Evolutionary conservation across 2,797 vertebrate species (phyloP), one percentile per base, ranked within the genome.

Genomic region (Acipenser ruthenus): DNA sequence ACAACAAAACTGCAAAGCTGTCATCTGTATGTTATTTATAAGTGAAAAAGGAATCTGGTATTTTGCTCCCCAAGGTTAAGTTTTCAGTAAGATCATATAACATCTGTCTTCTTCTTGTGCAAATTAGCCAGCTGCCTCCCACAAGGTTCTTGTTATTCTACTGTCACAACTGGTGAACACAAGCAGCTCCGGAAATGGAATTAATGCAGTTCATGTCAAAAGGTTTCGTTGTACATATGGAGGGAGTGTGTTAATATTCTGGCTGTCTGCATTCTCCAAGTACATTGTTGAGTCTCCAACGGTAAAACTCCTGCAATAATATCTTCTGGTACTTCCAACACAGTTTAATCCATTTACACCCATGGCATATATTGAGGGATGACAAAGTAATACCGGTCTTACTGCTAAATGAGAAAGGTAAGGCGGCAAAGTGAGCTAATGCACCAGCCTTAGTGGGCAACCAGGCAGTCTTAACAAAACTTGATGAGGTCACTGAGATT

Each of bases 221-320:
- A 51, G 63, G 50, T 23, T 49, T 15, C 13, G 63, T 51, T 49
- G 63, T 64, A 64, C 63, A 64, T 50, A 64, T 64, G 63, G 49
- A 52, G 53, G 63, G 63, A 64, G 63, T 64, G 63, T 64, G 63
- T 64, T 64, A 64, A 64, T 64, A 50, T 64, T 64, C 63, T 64
- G 63, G 63, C 63, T 64, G 63, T 64, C 63, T 64, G 63, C 63
- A 23, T 51, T 64, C 63, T 64, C 62, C 37, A 37, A 37, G 37
- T 37, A 4, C 37, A 37, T 37, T 37, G 5, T 37, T 37, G 3
- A 37, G 5, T 37, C 37, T 5, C 37, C 37, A 37, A 37, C 37
- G 5, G 37, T 37, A 37, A 37, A 37, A 37, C 37, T 37, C 37
- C 5, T 37, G 37, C 37, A 37, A 37, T 37, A 37, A 37, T 37